Evolutionary conservation across 2,113 vertebrate genomes (phyloP).

Genomic region (Aphelocoma coerulescens): DNA sequence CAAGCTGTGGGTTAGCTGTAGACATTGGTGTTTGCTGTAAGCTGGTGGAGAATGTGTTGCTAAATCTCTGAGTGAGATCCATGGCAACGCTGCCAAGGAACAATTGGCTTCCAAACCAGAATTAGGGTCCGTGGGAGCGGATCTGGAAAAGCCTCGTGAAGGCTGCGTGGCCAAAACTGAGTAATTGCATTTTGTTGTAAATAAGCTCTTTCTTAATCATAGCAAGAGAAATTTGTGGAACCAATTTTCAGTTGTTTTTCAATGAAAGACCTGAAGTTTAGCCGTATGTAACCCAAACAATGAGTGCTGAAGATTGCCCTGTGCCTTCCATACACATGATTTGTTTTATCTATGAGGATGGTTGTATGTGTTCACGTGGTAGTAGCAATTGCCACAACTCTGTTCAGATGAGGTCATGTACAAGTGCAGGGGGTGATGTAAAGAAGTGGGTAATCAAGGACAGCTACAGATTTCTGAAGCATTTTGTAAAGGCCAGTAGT

Average conservation of each 20-base stretch:
- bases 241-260: slow-evolving; percentile 26
- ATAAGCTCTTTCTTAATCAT: slow-evolving; percentile 51
- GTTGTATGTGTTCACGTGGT: accelerated
- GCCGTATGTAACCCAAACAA: not conserved
- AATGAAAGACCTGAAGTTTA: slow-evolving; percentile 7
- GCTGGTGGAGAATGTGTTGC: slow-evolving; percentile 47
- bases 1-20: not conserved
- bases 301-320: not conserved
- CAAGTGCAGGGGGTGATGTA: not conserved
- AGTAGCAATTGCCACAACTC: not conserved
- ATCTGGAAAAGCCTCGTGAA: slow-evolving; percentile 50
- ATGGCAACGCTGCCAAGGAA: slow-evolving; percentile 61
- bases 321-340: not conserved
- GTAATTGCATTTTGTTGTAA: slow-evolving; percentile 68
- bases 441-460: not conserved
- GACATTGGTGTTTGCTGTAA: slow-evolving; percentile 24
- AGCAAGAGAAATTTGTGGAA: not conserved
- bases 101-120: slow-evolving; percentile 58
- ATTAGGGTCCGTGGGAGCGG: slow-evolving; percentile 65
- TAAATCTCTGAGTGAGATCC: slow-evolving; percentile 57
- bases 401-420: not conserved
- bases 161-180: slow-evolving; percentile 65
- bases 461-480: not conserved
- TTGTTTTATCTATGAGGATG: not conserved
- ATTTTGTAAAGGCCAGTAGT: not conserved